Base-by-base conservation (phyloP, 2,797 vertebrate species). In the Myotis myotis region DNA sequence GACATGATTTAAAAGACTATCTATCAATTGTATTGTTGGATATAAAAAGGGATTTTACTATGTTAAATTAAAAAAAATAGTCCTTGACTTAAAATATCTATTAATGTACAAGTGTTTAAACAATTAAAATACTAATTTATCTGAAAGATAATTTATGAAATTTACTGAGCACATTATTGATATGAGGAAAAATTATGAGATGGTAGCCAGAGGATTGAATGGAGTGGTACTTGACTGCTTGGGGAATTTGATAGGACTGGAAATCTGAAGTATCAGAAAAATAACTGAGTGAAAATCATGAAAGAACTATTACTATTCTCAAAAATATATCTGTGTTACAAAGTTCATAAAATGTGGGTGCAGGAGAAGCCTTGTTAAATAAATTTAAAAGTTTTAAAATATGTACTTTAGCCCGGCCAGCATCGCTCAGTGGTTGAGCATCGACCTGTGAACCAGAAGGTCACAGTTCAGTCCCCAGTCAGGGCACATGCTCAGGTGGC, bases 211-310 rank as follows among this genome's bases (percentile, higher is more conserved):
- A 72, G n/a, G 51, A 53, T 17, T 44, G n/a, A 80, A 66, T 13
- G 17, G 20, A 55, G 19, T 76, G n/a, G 2, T 83, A 23, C 66
- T 75, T 82, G 8, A 8, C 16, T 76, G 28, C 10, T 11, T 86
- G n/a, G 72, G 7, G 28, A 87, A 57, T 74, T 64, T 41, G 2
- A 47, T 47, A 84, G 28, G 12, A 55, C 12, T 57, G 22, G 38
- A 89, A 87, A 89, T 87, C 36, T 81, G 22, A 92, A 62, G 17
- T 90, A 23, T 92, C 33, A 70, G 7, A 62, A 74, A 86, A 71
- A 49, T n/a, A 70, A 17, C 25, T 30, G 60, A 44, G 11, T 76
- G 25, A 84, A 86, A 88, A 90, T 80, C n/a, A 33, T 49, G 4
- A 81, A 44, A 74, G 28, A 78, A 44, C 28, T 86, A 16, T 86